Evolutionary conservation across 2,797 vertebrate species (phyloP), one percentile per base, ranked within the genome.

Genomic region (Simalia tracyae): DNA sequence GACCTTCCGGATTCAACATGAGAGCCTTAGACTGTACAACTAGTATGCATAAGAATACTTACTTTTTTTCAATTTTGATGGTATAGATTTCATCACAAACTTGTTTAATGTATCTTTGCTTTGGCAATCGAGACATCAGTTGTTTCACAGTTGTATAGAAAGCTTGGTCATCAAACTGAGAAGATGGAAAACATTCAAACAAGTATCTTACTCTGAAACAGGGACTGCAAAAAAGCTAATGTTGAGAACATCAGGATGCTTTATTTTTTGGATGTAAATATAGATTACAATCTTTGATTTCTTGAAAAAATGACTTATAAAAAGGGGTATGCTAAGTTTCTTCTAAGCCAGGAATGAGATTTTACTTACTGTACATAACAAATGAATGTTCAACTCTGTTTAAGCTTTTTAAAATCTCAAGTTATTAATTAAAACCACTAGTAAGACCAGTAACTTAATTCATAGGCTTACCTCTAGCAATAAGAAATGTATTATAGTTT

Each of bases 61-160:
- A 99, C 98, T 98, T 98, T 96, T 99, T 99, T 61, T 95, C 97
- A 19, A 99, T 98, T 97, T 99, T 99, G 93, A 98, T 98, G 87
- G 97, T 98, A 95, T 99, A 98, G 93, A 99, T 98, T 97, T 99
- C 98, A 12, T 99, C 99, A 90, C 99, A 99, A 95, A 99, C 98
- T 92, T 97, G 97, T 96, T 99, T 99, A 89, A 99, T 97, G 96
- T 99, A 99, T 92, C 98, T 98, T 95, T 99, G 99, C 97, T 99
- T 99, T 22, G 99, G 98, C 87, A 98, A 98, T 59, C 97, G 98
- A 50, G 98, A 98, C 94, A 99, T 96, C 95, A 99, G 96, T 72
- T 98, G 98, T 97, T 99, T 99, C 96, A 99, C 98, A 42, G 98
- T 98, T 96, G 97, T 96, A 97, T 99, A 98, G 96, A 99, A 99